Evolutionary conservation across 2,888 invertebrate genomes (phyloP).

Genomic region (Agelastica alni): DNA sequence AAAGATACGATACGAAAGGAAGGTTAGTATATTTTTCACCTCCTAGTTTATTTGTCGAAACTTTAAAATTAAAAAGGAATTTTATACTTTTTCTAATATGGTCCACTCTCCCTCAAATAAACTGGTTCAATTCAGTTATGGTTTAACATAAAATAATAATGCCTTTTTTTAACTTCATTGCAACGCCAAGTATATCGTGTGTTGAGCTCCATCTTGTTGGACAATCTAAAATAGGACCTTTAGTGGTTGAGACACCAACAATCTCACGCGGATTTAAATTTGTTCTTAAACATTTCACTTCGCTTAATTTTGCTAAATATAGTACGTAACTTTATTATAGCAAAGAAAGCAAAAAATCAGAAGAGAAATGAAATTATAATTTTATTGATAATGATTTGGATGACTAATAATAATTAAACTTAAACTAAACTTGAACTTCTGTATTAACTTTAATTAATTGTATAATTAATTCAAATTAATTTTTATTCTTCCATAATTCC

Average conservation of each 20-base stretch:
- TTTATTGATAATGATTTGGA: too few species aligned
- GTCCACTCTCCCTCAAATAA: too few species aligned
- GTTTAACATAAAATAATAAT: neutral
- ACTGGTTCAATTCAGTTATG: neutral
- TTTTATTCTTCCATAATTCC: too few species aligned
- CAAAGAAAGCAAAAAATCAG: too few species aligned
- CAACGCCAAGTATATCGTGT: conserved; percentile 8
- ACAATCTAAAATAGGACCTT: conserved; percentile 5
- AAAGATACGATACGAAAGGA: conserved; percentile 31
- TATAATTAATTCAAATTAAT: too few species aligned
- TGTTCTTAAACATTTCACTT: neutral
- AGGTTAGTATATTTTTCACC: conserved; percentile 37
- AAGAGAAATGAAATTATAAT: too few species aligned
- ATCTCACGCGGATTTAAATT: conserved; percentile 1
- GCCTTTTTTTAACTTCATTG: conserved; percentile 2
- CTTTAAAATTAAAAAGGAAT: conserved; percentile 26
- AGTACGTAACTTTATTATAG: neutral
- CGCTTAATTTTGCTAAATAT: neutral
- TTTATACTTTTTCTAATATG: conserved; percentile 14
- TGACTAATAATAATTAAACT: too few species aligned
- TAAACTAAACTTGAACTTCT: too few species aligned
- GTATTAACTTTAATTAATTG: too few species aligned
- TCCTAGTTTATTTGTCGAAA: conserved; percentile 14
- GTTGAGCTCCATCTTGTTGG: conserved; percentile 16
- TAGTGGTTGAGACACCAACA: conserved; percentile 1